These are phyloP conservation scores for Temnothorax longispinosus DNA, from an alignment of 1,140 invertebrate genomes.

Conservation along the genomic window DNA sequence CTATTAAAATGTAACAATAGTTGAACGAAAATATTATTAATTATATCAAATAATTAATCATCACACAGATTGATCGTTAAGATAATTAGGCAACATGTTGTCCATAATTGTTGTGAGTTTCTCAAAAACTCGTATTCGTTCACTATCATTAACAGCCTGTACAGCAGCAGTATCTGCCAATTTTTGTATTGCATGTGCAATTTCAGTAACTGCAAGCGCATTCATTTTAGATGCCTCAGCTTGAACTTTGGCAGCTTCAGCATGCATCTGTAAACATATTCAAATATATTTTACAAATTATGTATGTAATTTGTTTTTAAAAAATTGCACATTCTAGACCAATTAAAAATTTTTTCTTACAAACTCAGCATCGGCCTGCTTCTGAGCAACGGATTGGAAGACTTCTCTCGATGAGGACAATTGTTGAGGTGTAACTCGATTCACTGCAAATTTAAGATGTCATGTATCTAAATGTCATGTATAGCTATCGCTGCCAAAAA, in stretches of 20 bases:
- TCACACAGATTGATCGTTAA: no score
- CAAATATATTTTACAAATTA: neutral
- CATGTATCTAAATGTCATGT: no score
- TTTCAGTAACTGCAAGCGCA: neutral
- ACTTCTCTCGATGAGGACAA: no score
- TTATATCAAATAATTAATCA: no score
- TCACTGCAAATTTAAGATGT: no score
- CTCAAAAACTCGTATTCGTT: neutral
- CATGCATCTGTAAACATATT: neutral
- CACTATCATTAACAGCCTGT: neutral
- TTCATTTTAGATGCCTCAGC: neutral
- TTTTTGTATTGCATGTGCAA: neutral
- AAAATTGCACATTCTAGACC: neutral
- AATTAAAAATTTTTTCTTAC: neutral
- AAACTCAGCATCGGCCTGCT: no score
- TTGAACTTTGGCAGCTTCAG: neutral
- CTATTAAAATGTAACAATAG: no score
- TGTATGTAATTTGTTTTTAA: neutral
- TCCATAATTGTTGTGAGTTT: neutral
- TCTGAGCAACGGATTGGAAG: no score
- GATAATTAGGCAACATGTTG: neutral
- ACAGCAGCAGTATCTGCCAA: constrained; percentile 5
- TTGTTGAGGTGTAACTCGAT: no score
- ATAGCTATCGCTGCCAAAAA: no score
- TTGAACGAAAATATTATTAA: no score